Base-by-base conservation (phyloP, 2,113 vertebrate genomes). In the Tragelaphus strepsiceros region DNA sequence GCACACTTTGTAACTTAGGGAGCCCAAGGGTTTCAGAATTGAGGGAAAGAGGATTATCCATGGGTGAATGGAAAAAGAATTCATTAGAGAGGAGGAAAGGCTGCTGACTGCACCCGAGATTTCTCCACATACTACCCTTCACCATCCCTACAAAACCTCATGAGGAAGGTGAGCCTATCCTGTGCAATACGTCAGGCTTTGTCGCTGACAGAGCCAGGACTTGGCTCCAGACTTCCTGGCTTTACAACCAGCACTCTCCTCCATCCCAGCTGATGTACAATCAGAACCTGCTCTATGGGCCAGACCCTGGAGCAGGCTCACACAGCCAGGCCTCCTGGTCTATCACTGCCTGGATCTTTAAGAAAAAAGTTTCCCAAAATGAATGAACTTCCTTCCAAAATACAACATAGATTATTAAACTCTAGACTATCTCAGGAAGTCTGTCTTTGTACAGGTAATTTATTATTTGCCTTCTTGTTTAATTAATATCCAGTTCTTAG, bases 381-480 rank as follows among this genome's bases (percentile, higher is more conserved):
- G 46, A 81, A 71, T 74, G 85, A 61, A 61, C 39, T 84, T 88
- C 59, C 77, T 86, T 78, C 43, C 51, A 58, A 84, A 64, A 49
- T 39, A 24, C 1, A 43, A 85, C 94, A 84, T 88, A 77, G 90
- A 78, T 92, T 22, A 91, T 21, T 62, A 67, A 59, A 28, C n/a
- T 83, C 85, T 21, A 4, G 51, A 21, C 58, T 28, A 58, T 54
- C 67, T 64, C 53, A 64, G 64, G 61, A 94, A 92, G 62, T 81
- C 13, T 53, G 56, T 7, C 28, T 85, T 56, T 62, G 58, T 21
- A 6, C 39, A 53, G n/a, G 43, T 56, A 32, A 88, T 62, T 13
- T 87, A 53, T 91, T 59, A 92, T 43, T 91, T 94, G 32, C 58
- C n/a, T 78, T 84, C 43, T 80, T 80, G 67, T 74, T 90, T 83